Percentiles rank a stretch among this genome's conserved stretches.
Conservation (phyloP, 2,888 invertebrate genomes). For the Drosophila buzzatii region DNA sequence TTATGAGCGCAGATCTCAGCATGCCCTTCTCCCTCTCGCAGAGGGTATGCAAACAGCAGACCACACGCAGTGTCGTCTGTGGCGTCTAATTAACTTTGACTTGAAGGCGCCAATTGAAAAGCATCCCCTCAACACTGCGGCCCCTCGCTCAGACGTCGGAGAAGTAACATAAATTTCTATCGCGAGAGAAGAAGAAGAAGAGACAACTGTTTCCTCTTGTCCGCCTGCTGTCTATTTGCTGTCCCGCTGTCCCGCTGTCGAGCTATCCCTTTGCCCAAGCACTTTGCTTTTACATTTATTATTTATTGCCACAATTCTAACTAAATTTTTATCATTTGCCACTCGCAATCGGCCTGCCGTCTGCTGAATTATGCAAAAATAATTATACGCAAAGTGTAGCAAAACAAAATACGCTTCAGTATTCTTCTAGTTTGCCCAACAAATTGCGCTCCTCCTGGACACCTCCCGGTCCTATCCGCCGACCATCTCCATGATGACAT, state of each 20-base stretch:
- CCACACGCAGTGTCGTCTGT: conserved; percentile 17
- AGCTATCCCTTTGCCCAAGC: conserved; percentile 12
- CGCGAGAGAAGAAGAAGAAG: background rate
- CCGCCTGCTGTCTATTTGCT: conserved; percentile 12
- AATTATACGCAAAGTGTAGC: conserved; percentile 79
- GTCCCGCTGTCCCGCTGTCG: background rate
- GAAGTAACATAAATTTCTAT: conserved; percentile 72
- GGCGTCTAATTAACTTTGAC: conserved; percentile 54
- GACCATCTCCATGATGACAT: background rate
- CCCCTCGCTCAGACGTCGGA: conserved; percentile 7
- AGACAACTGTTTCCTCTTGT: conserved; percentile 15
- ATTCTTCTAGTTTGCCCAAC: conserved; percentile 2
- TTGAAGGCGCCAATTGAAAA: conserved; percentile 63
- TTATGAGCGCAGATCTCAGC: background rate
- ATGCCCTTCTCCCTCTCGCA: background rate
- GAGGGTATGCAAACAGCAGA: conserved; percentile 2
- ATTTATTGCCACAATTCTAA: conserved; percentile 78
- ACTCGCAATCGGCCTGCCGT: conserved; percentile 53
- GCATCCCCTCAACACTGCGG: conserved; percentile 38
- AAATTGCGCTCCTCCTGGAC: background rate
- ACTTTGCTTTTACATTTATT: conserved; percentile 23
- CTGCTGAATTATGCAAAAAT: conserved; percentile 78
- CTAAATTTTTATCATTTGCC: conserved; percentile 72
- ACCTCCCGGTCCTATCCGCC: background rate
- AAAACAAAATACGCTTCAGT: conserved; percentile 34